These are phyloP conservation scores for Epinephelus lanceolatus DNA, from an alignment of 2,113 vertebrate species.

Conservation along the genomic window DNA sequence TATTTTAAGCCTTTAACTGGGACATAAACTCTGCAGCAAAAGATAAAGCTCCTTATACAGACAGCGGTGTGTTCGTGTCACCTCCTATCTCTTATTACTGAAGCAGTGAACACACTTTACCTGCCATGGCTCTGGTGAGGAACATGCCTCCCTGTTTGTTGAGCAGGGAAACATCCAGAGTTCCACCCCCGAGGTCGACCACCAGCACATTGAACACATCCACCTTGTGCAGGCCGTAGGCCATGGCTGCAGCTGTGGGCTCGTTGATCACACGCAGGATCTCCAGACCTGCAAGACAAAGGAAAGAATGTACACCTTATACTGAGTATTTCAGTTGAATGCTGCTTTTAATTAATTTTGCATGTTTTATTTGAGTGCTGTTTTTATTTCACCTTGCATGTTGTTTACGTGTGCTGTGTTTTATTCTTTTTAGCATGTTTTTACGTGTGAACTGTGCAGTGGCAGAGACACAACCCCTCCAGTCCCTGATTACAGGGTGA, in stretches of 20 bases:
- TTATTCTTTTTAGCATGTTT: too few relatives aligned
- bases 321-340: too few relatives aligned
- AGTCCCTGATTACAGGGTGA: too few relatives aligned
- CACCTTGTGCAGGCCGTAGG: slow-evolving; percentile 95
- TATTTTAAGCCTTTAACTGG: neutral
- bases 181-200: slow-evolving; percentile 97
- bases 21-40: neutral
- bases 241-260: slow-evolving; percentile 98
- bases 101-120: slow-evolving; percentile 76
- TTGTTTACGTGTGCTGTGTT: too few relatives aligned
- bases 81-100: neutral
- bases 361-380: too few relatives aligned
- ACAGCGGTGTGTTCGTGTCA: neutral
- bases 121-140: slow-evolving; percentile 97
- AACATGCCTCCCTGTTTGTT: slow-evolving; percentile 99
- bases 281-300: slow-evolving; percentile 86
- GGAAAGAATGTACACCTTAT: neutral
- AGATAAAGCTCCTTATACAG: neutral
- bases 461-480: too few relatives aligned
- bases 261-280: slow-evolving; percentile 95
- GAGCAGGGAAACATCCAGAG: slow-evolving; percentile 95
- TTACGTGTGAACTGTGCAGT: too few relatives aligned
- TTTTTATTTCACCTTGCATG: too few relatives aligned
- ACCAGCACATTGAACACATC: slow-evolving; percentile 96
- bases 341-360: too few relatives aligned